Base-by-base conservation (phyloP, 2,113 vertebrate genomes). In the Solea solea region DNA sequence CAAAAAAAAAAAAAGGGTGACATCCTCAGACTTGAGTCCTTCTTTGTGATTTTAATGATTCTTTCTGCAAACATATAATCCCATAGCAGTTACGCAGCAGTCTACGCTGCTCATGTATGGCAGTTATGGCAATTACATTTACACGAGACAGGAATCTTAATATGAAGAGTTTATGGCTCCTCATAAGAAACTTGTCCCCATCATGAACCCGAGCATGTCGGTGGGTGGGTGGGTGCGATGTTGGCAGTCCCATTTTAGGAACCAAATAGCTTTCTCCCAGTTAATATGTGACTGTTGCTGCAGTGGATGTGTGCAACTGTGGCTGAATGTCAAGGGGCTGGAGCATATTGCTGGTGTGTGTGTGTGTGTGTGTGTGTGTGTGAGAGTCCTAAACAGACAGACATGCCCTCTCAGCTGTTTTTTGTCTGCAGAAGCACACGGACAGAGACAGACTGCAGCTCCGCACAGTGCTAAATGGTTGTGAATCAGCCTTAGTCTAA, bases 371-470 rank as follows among this genome's bases (percentile, higher is more conserved):
- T 25, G 62, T 48, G 51, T 7, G 49, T 41, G 54, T 2, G 41
- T 14, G 54, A 34, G 6, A 42, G 76, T 61, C 53, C 60, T 67
- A 59, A 78, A 69, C 55, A 67, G 66, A 74, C 72, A 78, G 71
- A 61, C 74, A 60, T 78, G 81, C 72, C 79, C 74, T 68, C 72
- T 83, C 79, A 81, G 80, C 77, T 79, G 73, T 76, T 84, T 86
- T 78, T 69, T 67, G 72, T 86, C 84, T 79, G 65, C 74, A 76
- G 68, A 53, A 67, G 46, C 46, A 51, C 56, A 49, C 44, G 69
- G 51, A 69, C 13, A 54, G 45, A 68, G n/a, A 11, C 44, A 64
- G 45, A 55, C 62, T 69, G 59, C 53, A 82, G 70, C 50, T 70
- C 52, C n/a, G 16, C 58, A 53, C 21, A 25, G 45, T 3, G 25